These are phyloP conservation scores for Odontamblyopus lacepedii DNA, from an alignment of 2,797 vertebrate genomes.

Conservation along the genomic window DNA sequence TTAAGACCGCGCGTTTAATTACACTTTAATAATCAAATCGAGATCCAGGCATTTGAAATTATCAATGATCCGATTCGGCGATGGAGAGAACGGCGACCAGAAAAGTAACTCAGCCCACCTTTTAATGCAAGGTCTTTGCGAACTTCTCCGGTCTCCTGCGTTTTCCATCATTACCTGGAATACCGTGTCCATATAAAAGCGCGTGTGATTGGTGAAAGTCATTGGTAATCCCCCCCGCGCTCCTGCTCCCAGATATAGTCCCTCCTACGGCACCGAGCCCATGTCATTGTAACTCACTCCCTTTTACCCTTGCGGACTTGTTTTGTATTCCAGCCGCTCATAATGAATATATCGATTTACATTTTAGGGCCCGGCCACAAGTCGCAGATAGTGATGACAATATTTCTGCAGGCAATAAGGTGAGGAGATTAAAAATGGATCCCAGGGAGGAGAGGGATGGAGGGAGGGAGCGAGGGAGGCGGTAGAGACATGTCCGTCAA, in stretches of 20 bases:
- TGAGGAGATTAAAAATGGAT: conserved; percentile 68
- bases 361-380: conserved; percentile 62
- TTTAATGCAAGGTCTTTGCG: no score
- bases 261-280: conserved; percentile 19
- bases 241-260: conserved; percentile 20
- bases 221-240: not conserved
- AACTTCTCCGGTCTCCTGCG: no score
- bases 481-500: conserved; percentile 29
- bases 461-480: conserved; percentile 27
- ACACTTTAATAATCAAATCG: no score
- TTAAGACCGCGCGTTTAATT: no score
- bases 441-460: conserved; percentile 29
- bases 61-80: no score
- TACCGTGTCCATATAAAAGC: not conserved
- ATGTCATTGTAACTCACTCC: conserved; percentile 50
- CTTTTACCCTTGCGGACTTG: conserved; percentile 59
- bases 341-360: conserved; percentile 75
- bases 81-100: no score
- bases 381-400: conserved; percentile 60
- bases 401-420: conserved; percentile 71
- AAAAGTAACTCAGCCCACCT: no score
- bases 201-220: conserved; percentile 1
- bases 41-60: no score
- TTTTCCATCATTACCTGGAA: not conserved
- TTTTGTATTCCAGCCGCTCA: conserved; percentile 65